phyloP scores from a whole-genome alignment of 2,888 invertebrate species.

The Nysson spinosus region DNA sequence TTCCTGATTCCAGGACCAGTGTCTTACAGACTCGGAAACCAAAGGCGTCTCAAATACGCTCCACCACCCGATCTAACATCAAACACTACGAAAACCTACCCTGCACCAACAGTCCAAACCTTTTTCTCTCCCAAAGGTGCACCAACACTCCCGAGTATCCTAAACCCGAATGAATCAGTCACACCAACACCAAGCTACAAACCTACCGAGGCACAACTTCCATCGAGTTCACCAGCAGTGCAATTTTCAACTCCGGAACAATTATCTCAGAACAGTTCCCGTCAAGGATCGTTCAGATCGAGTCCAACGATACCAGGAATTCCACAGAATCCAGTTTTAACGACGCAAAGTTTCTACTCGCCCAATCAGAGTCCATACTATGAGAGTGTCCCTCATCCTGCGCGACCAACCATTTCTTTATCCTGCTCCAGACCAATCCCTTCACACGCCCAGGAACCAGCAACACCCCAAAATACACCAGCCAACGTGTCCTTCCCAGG shows the following conservation, averaged over 20 bases:
- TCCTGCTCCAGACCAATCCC: slow-evolving; percentile 66
- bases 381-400: slow-evolving; percentile 16
- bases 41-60: slow-evolving; percentile 86
- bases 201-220: background rate
- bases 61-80: slow-evolving; percentile 85
- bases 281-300: slow-evolving; percentile 59
- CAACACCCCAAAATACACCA: slow-evolving; percentile 74
- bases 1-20: slow-evolving; percentile 60
- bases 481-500: slow-evolving; percentile 65
- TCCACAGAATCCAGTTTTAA: slow-evolving; percentile 9
- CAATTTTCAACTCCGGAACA: slow-evolving; percentile 40
- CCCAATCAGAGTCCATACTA: slow-evolving; percentile 31
- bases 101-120: slow-evolving; percentile 27
- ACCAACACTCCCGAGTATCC: slow-evolving; percentile 43
- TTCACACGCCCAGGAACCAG: slow-evolving; percentile 61
- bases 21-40: slow-evolving; percentile 83
- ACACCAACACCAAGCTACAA: slow-evolving; percentile 14
- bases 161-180: slow-evolving; percentile 50
- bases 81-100: slow-evolving; percentile 48
- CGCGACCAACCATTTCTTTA: slow-evolving; percentile 14
- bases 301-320: slow-evolving; percentile 52
- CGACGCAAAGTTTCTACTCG: slow-evolving; percentile 20
- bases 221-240: slow-evolving; percentile 43
- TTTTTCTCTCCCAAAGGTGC: slow-evolving; percentile 22
- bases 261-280: slow-evolving; percentile 51